Evolutionary conservation across 2,797 vertebrate species (phyloP), one percentile per base, ranked within the genome.

Genomic region (Myotis planiceps): DNA sequence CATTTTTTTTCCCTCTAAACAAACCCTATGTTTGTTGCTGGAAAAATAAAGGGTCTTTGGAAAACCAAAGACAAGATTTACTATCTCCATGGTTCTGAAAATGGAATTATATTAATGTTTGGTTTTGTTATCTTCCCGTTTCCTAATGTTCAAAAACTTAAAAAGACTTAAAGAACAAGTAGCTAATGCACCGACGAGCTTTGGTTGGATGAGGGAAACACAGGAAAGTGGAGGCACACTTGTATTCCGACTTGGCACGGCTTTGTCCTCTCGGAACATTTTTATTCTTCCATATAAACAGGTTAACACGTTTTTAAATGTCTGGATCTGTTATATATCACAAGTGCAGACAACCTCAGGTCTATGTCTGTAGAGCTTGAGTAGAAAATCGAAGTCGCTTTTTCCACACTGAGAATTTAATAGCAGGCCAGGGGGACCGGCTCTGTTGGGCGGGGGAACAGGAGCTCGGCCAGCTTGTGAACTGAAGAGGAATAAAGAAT

Each of bases 361-460:
- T 10, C 45, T 32, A 0, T 37, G 42, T 82, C 65, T 65, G 39
- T 58, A 49, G 21, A 79, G 15, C 7, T 3, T 3, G 15, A 71
- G 66, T 12, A 86, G 90, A 72, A 88, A 78, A 79, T 69, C 23
- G 1, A 95, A 86, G 66, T 23, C 63, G 27, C 39, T 55, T 95
- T 75, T 90, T 83, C 69, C 90, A 75, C 25, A 53, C 25, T 58
- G 92, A 96, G 78, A 86, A 53, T 90, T 83, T 76, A 88, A 88
- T 68, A 95, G 80, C 82, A 39, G 25, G 27, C 66, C 65, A 58
- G 78, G n/a, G 83, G 53, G 37, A 65, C 63, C 27, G 19, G 27
- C 4, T 23, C 19, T 25, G 3, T 18, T 19, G 51, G 51, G 42
- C 29, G 51, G 63, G 66, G 55, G 58, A 21, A 63, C 68, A 81